Evolutionary conservation across 1,140 invertebrate genomes (phyloP).

Genomic region (Zaprionus africanus): DNA sequence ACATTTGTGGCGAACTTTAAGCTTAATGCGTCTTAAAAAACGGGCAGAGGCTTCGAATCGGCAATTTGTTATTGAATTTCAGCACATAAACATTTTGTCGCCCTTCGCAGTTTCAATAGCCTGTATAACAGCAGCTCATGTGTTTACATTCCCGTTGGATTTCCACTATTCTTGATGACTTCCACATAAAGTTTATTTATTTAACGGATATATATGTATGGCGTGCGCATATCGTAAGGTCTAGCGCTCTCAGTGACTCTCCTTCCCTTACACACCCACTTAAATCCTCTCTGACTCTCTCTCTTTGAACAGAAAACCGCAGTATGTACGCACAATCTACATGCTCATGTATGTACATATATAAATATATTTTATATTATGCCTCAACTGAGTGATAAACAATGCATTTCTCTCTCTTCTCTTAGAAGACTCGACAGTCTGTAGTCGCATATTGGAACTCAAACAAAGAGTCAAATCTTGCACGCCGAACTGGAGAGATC

Average conservation of each 20-base stretch:
- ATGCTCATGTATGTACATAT: not conserved
- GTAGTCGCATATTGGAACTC: not conserved
- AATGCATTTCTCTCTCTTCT: not conserved
- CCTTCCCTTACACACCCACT: not conserved
- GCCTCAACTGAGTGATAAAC: not conserved
- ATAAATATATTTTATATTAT: not conserved
- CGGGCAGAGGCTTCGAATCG: not conserved
- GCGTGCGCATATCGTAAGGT: not conserved
- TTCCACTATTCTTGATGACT: too few relatives aligned
- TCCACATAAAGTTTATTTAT: too few relatives aligned
- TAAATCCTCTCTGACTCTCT: not conserved
- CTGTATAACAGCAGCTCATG: not conserved
- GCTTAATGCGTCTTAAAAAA: conserved; percentile 18
- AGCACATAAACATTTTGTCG: not conserved
- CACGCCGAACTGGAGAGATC: not conserved
- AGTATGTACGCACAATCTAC: not conserved
- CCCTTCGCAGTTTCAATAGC: not conserved
- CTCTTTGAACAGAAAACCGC: not conserved
- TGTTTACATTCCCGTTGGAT: too few relatives aligned
- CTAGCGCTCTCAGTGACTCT: not conserved
- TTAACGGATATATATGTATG: not conserved
- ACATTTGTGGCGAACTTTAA: conserved; percentile 3
- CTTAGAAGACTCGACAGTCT: not conserved
- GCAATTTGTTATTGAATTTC: conserved; percentile 18
- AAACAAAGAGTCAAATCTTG: conserved; percentile 15